phyloP scores from a whole-genome alignment of 2,797 vertebrate genomes.

The Melanitta fusca region DNA sequence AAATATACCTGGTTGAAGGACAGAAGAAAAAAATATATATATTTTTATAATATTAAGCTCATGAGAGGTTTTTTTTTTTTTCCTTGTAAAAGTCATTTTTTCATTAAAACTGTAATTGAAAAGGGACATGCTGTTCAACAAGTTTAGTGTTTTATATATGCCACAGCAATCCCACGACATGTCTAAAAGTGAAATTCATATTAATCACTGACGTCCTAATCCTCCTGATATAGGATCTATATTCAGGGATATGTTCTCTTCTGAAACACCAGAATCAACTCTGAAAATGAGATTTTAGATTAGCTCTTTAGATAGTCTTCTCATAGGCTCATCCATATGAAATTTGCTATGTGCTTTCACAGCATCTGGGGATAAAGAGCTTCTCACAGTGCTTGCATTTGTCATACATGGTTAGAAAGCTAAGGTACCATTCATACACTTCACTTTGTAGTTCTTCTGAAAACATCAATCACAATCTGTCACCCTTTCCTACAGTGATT shows the following conservation, averaged over 20 bases:
- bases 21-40: background rate
- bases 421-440: conserved; percentile 52
- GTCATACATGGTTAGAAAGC: conserved; percentile 46
- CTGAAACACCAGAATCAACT: conserved; percentile 54
- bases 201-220: conserved; percentile 67
- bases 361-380: conserved; percentile 50
- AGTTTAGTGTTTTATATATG: conserved; percentile 10
- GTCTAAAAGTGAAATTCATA: conserved; percentile 51
- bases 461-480: conserved; percentile 70
- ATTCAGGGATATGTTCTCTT: conserved; percentile 48
- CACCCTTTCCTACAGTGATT: conserved; percentile 29
- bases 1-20: background rate
- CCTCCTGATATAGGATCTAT: conserved; percentile 61
- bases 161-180: conserved; percentile 4
- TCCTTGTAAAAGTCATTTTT: conserved; percentile 49
- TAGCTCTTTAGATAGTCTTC: conserved; percentile 49
- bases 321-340: conserved; percentile 51
- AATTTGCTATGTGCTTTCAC: conserved; percentile 54
- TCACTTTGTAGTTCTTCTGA: conserved; percentile 62
- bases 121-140: conserved; percentile 46
- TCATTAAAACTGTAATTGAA: conserved; percentile 67
- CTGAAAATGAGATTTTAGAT: conserved; percentile 61
- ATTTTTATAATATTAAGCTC: conserved; percentile 20
- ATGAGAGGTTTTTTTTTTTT: conserved; percentile 47
- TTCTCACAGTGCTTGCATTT: conserved; percentile 13